A percentile compares a stretch with the other conserved stretches of the same genome.
These are phyloP conservation scores for Meiosimyza decipiens DNA, from an alignment of 2,888 invertebrate species.

Conservation along the genomic window DNA sequence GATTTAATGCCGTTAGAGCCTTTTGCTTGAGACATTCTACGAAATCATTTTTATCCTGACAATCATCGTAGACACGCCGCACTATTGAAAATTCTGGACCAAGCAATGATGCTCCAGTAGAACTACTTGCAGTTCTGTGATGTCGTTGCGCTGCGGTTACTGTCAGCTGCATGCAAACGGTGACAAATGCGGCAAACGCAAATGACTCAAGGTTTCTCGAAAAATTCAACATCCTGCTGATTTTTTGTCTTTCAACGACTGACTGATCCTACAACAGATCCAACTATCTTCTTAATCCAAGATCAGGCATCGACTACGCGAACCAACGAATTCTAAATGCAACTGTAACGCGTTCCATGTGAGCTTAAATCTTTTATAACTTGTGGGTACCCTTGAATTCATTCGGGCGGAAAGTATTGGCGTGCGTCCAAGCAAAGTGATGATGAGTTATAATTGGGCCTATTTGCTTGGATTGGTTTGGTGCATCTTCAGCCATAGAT, in stretches of 20 bases:
- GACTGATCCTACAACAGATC: neutral
- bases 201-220: constrained; percentile 9
- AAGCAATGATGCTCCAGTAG: constrained; percentile 42
- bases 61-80: constrained; percentile 74
- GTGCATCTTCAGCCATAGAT: constrained; percentile 34
- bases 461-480: constrained; percentile 39
- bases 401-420: constrained; percentile 62
- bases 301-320: neutral
- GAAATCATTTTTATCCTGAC: constrained; percentile 72
- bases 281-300: neutral
- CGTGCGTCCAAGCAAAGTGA: constrained; percentile 52
- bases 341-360: constrained; percentile 59
- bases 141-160: constrained; percentile 39
- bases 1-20: constrained; percentile 71
- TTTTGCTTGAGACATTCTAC: constrained; percentile 73
- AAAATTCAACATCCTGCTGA: constrained; percentile 28
- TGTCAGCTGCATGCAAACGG: constrained; percentile 27
- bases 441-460: neutral
- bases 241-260: neutral
- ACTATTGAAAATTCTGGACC: constrained; percentile 72
- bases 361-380: constrained; percentile 62
- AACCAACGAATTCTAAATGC: constrained; percentile 47
- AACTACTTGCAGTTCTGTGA: constrained; percentile 38
- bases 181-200: neutral
- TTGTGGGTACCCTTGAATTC: constrained; percentile 50